These are phyloP conservation scores for Sminthurides aquaticus DNA, from an alignment of 2,888 invertebrate species.

Conservation along the genomic window DNA sequence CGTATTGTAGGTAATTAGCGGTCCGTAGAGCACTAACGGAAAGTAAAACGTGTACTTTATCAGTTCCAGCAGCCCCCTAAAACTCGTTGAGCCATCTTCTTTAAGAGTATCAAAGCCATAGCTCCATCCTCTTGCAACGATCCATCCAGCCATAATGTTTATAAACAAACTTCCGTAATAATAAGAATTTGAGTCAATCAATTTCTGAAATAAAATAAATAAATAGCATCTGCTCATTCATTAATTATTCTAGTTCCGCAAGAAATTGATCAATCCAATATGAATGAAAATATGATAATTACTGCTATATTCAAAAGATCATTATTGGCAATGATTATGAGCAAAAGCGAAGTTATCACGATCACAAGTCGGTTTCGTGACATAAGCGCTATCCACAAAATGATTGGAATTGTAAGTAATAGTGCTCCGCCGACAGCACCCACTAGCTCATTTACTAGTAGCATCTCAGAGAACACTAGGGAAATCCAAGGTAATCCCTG, in stretches of 20 bases:
- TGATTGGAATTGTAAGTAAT: conserved; percentile 54
- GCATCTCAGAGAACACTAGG: conserved; percentile 48
- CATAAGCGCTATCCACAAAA: conserved; percentile 52
- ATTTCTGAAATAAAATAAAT: too few species aligned
- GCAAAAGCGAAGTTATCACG: conserved; percentile 54
- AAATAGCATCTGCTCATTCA: too few species aligned
- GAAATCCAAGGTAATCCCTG: conserved; percentile 27
- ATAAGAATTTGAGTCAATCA: conserved; percentile 43
- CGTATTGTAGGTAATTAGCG: conserved; percentile 68
- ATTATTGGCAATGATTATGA: conserved; percentile 31
- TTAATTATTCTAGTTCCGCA: too few species aligned
- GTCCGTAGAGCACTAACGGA: conserved; percentile 75
- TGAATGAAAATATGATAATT: too few species aligned
- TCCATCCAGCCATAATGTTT: too few species aligned
- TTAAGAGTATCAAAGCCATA: conserved; percentile 57
- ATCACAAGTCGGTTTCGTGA: conserved; percentile 49
- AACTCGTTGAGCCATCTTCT: conserved; percentile 5
- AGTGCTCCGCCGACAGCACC: conserved; percentile 52
- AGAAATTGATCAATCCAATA: too few species aligned
- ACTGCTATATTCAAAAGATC: too few species aligned
- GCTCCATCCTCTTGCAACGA: conserved; percentile 59
- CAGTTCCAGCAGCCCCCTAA: conserved; percentile 49
- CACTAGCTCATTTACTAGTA: conserved; percentile 51
- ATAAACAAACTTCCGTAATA: conserved; percentile 65
- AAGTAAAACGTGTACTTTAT: conserved; percentile 73